Evolutionary conservation across 2,888 invertebrate species (phyloP).

Genomic region (Abrostola tripartita): DNA sequence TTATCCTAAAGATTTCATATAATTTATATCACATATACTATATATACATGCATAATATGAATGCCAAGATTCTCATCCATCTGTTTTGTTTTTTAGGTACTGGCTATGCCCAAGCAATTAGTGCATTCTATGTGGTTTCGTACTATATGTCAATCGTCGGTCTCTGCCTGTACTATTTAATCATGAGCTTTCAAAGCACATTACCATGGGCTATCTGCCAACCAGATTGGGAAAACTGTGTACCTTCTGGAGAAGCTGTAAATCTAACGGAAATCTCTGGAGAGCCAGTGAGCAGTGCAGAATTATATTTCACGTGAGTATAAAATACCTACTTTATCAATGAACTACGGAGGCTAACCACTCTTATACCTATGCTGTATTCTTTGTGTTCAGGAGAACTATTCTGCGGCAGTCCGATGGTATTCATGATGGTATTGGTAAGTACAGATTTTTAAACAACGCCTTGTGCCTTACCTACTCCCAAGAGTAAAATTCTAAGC

Average conservation of each 20-base stretch:
- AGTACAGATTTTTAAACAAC: conserved; percentile 25
- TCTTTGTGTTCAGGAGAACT: conserved; percentile 60
- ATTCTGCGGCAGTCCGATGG: conserved; percentile 70
- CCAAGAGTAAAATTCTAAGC: too few relatives aligned
- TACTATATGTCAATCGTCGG: conserved; percentile 94
- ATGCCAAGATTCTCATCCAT: too few relatives aligned
- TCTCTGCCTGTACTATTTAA: conserved; percentile 91
- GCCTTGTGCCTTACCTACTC: too few relatives aligned
- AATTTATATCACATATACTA: not conserved
- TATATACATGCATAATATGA: too few relatives aligned
- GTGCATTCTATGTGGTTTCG: conserved; percentile 90
- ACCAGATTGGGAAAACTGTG: conserved; percentile 86
- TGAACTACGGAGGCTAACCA: not conserved
- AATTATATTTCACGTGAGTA: conserved; percentile 89
- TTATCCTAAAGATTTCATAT: conserved; percentile 7
- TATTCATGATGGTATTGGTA: conserved; percentile 73
- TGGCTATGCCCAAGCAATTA: conserved; percentile 91
- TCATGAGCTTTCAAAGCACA: conserved; percentile 90
- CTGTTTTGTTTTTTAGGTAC: conserved; percentile 84
- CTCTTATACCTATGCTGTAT: not conserved
- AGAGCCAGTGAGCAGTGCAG: conserved; percentile 85
- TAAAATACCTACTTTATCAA: too few relatives aligned
- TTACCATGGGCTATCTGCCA: conserved; percentile 93
- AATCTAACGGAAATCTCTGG: conserved; percentile 57
- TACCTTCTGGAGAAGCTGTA: conserved; percentile 73